phyloP scores from a whole-genome alignment of 2,113 vertebrate genomes.

The Myrmophylax atrothorax region DNA sequence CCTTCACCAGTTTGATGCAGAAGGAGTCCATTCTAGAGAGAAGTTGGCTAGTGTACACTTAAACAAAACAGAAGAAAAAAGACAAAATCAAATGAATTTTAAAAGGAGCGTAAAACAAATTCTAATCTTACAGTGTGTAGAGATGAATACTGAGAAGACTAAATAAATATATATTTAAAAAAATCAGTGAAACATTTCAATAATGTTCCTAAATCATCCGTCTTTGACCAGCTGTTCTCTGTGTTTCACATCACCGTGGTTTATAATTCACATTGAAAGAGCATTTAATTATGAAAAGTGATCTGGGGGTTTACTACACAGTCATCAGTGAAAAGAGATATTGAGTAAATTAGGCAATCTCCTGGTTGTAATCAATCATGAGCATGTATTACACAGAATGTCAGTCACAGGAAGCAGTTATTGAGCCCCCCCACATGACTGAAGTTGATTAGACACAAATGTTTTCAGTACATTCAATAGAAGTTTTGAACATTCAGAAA shows the following conservation, averaged over 20 bases:
- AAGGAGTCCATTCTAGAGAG: background rate
- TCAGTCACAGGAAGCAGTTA: background rate
- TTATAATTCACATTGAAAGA: background rate
- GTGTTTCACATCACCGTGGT: background rate
- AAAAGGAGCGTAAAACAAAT: background rate
- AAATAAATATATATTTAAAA: background rate
- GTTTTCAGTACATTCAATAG: background rate
- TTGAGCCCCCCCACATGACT: background rate
- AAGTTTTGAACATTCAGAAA: background rate
- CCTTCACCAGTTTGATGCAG: background rate
- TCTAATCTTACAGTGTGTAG: background rate
- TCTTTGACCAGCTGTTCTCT: background rate
- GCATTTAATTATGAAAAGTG: background rate
- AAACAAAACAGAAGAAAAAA: background rate
- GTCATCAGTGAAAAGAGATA: background rate
- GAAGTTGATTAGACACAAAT: background rate
- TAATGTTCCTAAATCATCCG: background rate
- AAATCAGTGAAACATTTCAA: background rate
- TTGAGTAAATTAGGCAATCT: background rate
- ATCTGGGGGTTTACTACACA: background rate
- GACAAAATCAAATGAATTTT: rapidly evolving
- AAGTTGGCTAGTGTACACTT: background rate
- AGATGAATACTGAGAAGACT: background rate
- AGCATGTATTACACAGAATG: background rate
- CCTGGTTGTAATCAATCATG: background rate